These are phyloP conservation scores for Mesorhabditis sp. DNA, from an alignment of 2,888 invertebrate genomes.

Conservation along the genomic window DNA sequence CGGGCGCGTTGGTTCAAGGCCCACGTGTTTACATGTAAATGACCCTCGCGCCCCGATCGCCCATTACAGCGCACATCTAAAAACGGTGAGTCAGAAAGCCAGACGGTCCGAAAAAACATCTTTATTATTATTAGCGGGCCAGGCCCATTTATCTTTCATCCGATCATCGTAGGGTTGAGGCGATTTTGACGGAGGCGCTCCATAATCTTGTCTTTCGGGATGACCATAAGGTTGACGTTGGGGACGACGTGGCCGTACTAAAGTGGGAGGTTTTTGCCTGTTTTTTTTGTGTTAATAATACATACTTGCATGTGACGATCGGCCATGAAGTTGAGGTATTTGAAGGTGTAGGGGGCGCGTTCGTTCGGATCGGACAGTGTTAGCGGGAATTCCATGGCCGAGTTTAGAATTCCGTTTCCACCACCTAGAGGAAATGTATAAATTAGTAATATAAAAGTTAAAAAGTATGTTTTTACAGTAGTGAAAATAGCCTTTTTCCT, in stretches of 20 bases:
- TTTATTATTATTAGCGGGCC: neutral
- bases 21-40: no score
- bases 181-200: conserved; percentile 35
- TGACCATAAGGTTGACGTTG: conserved; percentile 34
- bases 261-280: conserved; percentile 14
- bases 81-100: no score
- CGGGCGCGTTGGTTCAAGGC: no score
- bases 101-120: neutral
- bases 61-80: no score
- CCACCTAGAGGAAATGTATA: conserved; percentile 15
- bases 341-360: conserved; percentile 40
- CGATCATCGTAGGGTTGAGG: conserved; percentile 42
- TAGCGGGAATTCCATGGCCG: conserved; percentile 47
- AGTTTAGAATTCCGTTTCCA: conserved; percentile 48
- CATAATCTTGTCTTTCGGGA: conserved; percentile 39
- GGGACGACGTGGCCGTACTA: conserved; percentile 37
- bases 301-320: conserved; percentile 40
- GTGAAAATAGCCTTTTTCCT: neutral
- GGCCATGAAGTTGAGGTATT: conserved; percentile 51
- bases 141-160: conserved; percentile 16
- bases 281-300: conserved; percentile 3
- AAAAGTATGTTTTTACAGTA: neutral
- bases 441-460: neutral
- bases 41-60: no score
- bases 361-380: conserved; percentile 47